Base-by-base conservation (phyloP, 1,140 invertebrate species). In the Pseudobourletiella spinata region DNA sequence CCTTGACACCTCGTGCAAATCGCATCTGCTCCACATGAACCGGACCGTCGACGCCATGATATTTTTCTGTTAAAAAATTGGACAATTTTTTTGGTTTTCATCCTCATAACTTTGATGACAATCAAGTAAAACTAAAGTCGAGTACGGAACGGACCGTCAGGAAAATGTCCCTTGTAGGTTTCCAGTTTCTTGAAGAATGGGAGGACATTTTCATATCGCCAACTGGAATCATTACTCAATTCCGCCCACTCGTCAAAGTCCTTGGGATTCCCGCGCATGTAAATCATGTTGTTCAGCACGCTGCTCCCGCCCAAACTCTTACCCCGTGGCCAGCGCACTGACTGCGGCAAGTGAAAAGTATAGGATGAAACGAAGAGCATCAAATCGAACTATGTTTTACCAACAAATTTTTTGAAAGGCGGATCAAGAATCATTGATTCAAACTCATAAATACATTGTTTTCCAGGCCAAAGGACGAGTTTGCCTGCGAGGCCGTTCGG, bases 181-280 rank as follows among this genome's bases (percentile, higher is more conserved):
- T 76, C 75, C 0, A 72, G 72, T 67, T 74, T 77, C 1, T 73
- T 68, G 58, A 79, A 79, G 66, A 76, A 79, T 0, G 73, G 74
- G 11, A 77, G 68, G 1, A 78, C 72, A 16, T 77, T 73, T 6
- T 79, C 75, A 68, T 79, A 82, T 18, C 75, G 75, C 81, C 81
- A 82, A 3, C 76, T 75, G 14, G 59, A 62, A 4, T 78, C 79
- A 6, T 81, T 81, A 48, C 77, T 72, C 15, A 62, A 6, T 25
- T 52, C 24, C 15, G 77, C 77, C 81, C 81, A 83, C 15, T 74
- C 57, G 68, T 83, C 77, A 65, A 80, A 83, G 70, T 86, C 84
- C 54, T 72, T 71, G 16, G 76, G 76, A 74, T 84, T 80, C 1
- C 84, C 85, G 59, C 84, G 74, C 1, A 82, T 77, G 69, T 86